Conservation (phyloP, 1,140 invertebrate species). For the Drosophila lowei region DNA sequence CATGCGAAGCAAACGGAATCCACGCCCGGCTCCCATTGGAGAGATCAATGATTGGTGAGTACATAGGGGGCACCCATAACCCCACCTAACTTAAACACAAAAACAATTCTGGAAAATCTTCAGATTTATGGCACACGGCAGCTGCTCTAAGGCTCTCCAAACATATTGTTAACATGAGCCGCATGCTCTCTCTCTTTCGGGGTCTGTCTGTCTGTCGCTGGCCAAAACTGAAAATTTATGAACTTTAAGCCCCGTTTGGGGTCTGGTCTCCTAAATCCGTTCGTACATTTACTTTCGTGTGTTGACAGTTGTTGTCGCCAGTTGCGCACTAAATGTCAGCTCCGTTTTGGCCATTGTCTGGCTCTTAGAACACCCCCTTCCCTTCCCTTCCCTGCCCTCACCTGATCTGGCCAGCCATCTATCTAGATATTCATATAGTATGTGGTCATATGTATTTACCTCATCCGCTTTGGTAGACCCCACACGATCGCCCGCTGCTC, state of each 20-base stretch:
- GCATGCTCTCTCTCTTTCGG: constrained; percentile 9
- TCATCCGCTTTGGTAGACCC: constrained; percentile 24
- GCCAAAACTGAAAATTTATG: constrained; percentile 63
- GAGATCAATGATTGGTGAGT: constrained; percentile 68
- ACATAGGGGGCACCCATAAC: not conserved
- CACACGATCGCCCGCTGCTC: constrained; percentile 46
- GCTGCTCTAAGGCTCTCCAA: constrained; percentile 54
- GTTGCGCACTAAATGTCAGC: constrained; percentile 69
- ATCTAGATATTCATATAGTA: constrained; percentile 38
- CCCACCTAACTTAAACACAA: constrained; percentile 8
- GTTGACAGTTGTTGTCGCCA: constrained; percentile 76
- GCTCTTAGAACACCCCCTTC: constrained; percentile 29
- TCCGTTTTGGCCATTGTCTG: constrained; percentile 66
- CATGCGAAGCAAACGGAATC: constrained; percentile 80
- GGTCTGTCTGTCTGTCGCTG: not conserved
- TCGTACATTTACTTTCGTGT: constrained; percentile 75
- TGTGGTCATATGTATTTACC: constrained; percentile 30
- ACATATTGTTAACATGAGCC: constrained; percentile 73
- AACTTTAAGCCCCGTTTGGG: constrained; percentile 59
- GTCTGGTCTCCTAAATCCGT: constrained; percentile 25
- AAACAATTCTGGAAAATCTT: constrained; percentile 51
- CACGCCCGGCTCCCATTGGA: constrained; percentile 32
- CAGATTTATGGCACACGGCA: constrained; percentile 76
- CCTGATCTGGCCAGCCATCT: constrained; percentile 17
- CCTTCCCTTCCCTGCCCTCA: not conserved